A percentile compares a stretch with the other conserved stretches of the same genome.
phyloP scores from a whole-genome alignment of 2,113 vertebrate species.

The Nothocercus julius region DNA sequence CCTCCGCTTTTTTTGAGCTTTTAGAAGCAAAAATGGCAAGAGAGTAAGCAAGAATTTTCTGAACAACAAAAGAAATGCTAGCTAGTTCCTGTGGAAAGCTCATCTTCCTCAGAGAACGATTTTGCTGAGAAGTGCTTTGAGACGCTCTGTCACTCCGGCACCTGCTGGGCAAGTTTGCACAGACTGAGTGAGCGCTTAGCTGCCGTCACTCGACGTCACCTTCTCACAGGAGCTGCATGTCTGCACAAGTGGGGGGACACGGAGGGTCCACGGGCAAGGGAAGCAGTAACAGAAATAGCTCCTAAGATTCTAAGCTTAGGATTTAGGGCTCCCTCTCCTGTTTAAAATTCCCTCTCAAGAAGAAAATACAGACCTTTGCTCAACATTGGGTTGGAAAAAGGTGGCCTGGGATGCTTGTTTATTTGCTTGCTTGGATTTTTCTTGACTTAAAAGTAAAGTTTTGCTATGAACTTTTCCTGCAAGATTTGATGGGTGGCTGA shows the following conservation, averaged over 20 bases:
- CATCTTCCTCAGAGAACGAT: not conserved
- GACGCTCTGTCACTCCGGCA: not conserved
- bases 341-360: not conserved
- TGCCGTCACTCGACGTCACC: not conserved
- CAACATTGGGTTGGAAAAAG: not conserved
- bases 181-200: not conserved
- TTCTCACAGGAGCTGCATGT: not conserved
- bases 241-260: not conserved
- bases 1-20: not conserved
- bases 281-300: no score
- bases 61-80: not conserved
- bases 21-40: not conserved
- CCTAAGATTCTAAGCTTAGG: not conserved
- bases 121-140: not conserved
- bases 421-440: not conserved
- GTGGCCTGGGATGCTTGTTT: not conserved
- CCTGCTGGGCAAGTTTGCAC: rapidly evolving
- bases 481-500: not conserved
- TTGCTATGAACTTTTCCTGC: not conserved
- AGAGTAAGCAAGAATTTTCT: not conserved
- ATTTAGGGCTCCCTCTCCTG: not conserved
- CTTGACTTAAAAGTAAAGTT: not conserved
- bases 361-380: not conserved
- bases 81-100: not conserved
- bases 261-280: no score